A percentile compares a stretch with the other conserved stretches of the same genome.
Conservation (phyloP, 2,888 invertebrate species). For the Ceramica pisi region DNA sequence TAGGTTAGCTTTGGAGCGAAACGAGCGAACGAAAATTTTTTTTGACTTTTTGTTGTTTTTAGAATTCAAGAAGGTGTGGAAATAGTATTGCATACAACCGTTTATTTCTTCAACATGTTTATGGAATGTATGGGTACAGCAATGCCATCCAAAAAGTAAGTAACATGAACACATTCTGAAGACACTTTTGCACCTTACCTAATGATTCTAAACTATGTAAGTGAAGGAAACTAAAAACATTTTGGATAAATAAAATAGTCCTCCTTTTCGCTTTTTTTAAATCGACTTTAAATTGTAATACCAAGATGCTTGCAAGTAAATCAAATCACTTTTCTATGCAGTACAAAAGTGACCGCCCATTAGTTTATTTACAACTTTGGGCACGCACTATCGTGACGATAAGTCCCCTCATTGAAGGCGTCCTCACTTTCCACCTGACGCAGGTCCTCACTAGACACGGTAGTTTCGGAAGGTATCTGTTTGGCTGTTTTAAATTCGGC, state of each 20-base stretch:
- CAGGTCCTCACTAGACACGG: too few species aligned
- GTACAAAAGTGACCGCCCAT: neutral
- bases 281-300: neutral
- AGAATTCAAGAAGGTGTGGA: slow-evolving; percentile 44
- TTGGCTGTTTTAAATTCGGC: too few species aligned
- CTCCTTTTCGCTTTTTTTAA: neutral
- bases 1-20: too few species aligned
- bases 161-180: slow-evolving; percentile 23
- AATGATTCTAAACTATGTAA: neutral
- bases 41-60: slow-evolving; percentile 19
- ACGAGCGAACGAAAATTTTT: neutral
- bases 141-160: slow-evolving; percentile 77
- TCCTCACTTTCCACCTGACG: too few species aligned
- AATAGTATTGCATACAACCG: slow-evolving; percentile 17
- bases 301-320: neutral
- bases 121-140: slow-evolving; percentile 62
- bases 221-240: neutral
- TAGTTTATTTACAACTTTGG: neutral
- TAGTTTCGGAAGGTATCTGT: too few species aligned
- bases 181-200: neutral
- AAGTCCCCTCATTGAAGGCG: too few species aligned
- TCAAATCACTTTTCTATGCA: neutral
- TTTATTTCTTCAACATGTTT: slow-evolving; percentile 64
- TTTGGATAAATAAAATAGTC: neutral
- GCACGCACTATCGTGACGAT: too few species aligned